Evolutionary conservation across 2,797 vertebrate genomes (phyloP).

Genomic region (Chloroceryle inda): DNA sequence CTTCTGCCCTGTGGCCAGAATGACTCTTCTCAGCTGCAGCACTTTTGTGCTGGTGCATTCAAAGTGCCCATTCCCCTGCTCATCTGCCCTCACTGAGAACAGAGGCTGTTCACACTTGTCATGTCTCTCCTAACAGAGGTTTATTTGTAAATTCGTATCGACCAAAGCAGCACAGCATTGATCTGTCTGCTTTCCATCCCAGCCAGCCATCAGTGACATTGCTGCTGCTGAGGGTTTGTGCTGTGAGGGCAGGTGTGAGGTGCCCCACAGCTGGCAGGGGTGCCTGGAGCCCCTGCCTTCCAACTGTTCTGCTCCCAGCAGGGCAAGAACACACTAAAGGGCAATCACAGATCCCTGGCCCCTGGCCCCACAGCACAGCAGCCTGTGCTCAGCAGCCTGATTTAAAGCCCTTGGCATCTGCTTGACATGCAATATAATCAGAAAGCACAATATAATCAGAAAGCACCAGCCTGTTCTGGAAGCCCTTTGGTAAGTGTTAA

Average conservation of each 20-base stretch:
- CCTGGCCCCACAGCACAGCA: background rate
- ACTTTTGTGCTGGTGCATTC: background rate
- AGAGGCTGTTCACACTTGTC: background rate
- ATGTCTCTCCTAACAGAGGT: background rate
- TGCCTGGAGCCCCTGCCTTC: rapidly evolving
- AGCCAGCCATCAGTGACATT: background rate
- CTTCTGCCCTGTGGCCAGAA: background rate
- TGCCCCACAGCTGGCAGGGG: background rate
- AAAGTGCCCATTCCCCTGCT: background rate
- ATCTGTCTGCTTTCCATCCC: background rate
- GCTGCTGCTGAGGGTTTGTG: background rate
- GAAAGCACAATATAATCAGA: background rate
- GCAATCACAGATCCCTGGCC: rapidly evolving
- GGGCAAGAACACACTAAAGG: rapidly evolving
- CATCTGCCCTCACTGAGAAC: background rate
- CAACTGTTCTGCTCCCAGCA: rapidly evolving
- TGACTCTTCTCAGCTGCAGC: background rate
- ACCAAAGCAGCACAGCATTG: constrained; percentile 5
- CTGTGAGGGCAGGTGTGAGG: rapidly evolving
- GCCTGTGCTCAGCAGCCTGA: rapidly evolving
- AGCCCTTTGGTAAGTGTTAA: background rate
- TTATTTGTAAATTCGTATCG: background rate
- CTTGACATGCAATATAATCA: background rate
- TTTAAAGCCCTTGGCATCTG: background rate
- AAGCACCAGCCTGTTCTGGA: background rate